Conservation (phyloP, 2,113 vertebrate species). For the Pampusana beccarii region DNA sequence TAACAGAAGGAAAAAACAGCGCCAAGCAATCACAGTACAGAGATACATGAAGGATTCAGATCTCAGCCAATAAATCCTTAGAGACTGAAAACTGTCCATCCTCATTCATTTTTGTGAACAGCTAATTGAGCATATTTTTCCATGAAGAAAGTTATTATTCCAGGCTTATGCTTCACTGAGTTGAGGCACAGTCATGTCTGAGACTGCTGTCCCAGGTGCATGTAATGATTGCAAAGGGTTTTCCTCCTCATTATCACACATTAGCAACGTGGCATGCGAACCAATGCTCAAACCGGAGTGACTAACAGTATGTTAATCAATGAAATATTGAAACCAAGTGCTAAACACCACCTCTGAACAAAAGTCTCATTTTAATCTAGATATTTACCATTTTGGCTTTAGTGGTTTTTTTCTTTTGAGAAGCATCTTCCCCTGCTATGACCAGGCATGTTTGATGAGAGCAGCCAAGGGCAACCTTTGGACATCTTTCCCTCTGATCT, state of each 20-base stretch:
- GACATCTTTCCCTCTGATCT: not conserved
- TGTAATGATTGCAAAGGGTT: not conserved
- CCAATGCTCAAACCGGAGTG: not conserved
- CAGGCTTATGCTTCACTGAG: not conserved
- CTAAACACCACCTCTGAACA: not conserved
- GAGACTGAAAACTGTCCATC: not conserved
- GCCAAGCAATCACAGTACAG: not conserved
- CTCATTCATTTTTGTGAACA: not conserved
- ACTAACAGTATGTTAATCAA: not conserved
- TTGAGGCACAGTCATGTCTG: not conserved
- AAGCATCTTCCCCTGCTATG: not conserved
- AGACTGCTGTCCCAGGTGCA: not conserved
- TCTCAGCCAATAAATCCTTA: not conserved
- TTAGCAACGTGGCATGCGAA: not conserved
- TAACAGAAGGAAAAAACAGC: not conserved
- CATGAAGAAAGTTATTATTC: conserved; percentile 4
- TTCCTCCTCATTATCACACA: not conserved
- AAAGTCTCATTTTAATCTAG: not conserved
- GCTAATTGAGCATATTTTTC: conserved; percentile 19
- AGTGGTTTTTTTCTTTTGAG: not conserved
- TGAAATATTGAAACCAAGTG: not conserved
- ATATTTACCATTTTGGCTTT: not conserved
- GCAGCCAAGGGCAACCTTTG: not conserved
- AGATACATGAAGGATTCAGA: not conserved
- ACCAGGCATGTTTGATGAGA: not conserved